phyloP scores from a whole-genome alignment of 2,113 vertebrate species.

The Podarcis raffonei region DNA sequence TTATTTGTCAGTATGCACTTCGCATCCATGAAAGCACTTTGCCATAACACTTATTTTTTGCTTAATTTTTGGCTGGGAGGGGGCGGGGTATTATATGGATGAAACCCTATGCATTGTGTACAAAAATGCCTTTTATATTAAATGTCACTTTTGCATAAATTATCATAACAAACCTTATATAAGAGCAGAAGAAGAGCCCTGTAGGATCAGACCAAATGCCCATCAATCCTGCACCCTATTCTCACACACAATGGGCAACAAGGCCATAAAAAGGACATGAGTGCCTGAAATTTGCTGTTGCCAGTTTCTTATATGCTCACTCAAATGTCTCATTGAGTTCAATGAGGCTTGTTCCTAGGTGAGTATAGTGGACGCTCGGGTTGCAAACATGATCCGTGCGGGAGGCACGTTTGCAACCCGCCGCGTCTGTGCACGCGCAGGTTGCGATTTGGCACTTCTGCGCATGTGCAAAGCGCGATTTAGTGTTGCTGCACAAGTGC shows the following conservation, averaged over 20 bases:
- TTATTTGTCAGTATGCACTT: constrained; percentile 3
- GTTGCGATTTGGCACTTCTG: too few relatives aligned
- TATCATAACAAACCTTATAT: background rate
- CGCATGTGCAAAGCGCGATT: too few relatives aligned
- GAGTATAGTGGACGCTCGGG: too few relatives aligned
- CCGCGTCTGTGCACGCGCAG: too few relatives aligned
- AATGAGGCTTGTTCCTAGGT: too few relatives aligned
- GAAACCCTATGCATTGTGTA: too few relatives aligned
- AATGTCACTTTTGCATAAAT: background rate
- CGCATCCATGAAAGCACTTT: background rate
- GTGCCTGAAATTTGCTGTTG: background rate
- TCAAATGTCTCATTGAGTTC: too few relatives aligned
- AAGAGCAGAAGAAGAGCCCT: background rate
- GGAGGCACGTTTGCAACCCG: too few relatives aligned
- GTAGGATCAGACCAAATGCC: background rate
- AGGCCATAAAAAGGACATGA: background rate
- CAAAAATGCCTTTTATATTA: background rate
- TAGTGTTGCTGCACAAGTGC: too few relatives aligned
- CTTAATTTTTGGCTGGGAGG: background rate
- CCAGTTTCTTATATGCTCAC: too few relatives aligned
- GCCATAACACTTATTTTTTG: background rate
- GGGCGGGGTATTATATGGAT: background rate
- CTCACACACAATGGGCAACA: background rate
- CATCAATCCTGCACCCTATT: background rate
- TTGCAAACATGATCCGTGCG: too few relatives aligned